These are phyloP conservation scores for Artemisiospiza belli DNA, from an alignment of 2,113 vertebrate genomes.

Conservation along the genomic window DNA sequence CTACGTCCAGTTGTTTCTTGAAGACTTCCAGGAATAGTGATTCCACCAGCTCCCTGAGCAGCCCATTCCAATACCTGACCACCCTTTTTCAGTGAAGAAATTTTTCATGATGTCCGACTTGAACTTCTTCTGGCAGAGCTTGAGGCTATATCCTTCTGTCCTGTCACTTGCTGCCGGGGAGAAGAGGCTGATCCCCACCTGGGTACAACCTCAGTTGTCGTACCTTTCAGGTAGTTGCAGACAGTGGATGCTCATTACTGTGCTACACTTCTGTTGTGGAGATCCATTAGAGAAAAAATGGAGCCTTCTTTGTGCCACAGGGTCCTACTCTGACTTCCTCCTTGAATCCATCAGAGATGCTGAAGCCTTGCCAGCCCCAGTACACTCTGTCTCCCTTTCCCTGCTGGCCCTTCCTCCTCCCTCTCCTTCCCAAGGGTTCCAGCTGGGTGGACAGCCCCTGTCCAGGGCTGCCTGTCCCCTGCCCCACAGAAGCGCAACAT, in stretches of 20 bases:
- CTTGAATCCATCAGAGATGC: neutral
- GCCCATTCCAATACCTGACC: neutral
- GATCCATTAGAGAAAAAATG: neutral
- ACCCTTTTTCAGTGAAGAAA: neutral
- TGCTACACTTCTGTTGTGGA: neutral
- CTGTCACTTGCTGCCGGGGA: neutral
- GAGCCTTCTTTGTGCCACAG: neutral
- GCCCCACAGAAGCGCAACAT: fast-evolving
- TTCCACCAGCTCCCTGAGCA: neutral
- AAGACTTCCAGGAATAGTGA: neutral
- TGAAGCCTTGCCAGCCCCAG: neutral
- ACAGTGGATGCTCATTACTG: neutral
- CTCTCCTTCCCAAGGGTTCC: neutral
- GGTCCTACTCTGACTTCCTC: neutral
- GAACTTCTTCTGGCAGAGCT: neutral
- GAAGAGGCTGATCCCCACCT: neutral
- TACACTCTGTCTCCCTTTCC: neutral
- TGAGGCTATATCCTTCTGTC: neutral
- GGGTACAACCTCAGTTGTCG: neutral
- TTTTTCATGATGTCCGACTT: neutral
- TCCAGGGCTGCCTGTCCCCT: neutral
- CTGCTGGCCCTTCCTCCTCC: neutral
- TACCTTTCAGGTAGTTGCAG: neutral
- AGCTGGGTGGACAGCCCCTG: neutral
- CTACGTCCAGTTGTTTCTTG: neutral